Evolutionary conservation across 2,888 invertebrate genomes (phyloP), one percentile per base, ranked within the genome.

Genomic region (Gastrophysa polygoni): DNA sequence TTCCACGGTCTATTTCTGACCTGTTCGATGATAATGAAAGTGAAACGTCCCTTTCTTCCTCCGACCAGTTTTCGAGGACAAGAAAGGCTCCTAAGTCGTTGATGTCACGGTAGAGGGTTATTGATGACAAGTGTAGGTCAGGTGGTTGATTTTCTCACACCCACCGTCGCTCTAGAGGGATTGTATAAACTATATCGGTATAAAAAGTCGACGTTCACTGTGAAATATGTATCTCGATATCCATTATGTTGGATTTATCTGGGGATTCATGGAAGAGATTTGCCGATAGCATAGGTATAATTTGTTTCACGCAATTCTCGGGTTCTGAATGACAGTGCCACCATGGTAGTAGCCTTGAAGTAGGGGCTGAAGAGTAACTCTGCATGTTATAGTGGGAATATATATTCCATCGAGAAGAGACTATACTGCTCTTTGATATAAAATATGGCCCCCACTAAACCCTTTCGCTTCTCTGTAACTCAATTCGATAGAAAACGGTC

Each of bases 61-160:
- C 6, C 2, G 14, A 14, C 38, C 38, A n/a, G 14, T 14, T 38
- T 6, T 38, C 14, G 2, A 11, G 14, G 38, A 38, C 11, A 38
- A 38, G 38, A 38, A 38, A 38, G 38, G 72, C 70, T 72, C 70
- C 72, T 73, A 73, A 73, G 76, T 76, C 80, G 78, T 80, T 79
- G 76, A 80, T 78, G 80, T 80, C 80, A 78, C 74, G 75, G 76
- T 77, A 75, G 75, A 73, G 71, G 72, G 74, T 80, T 79, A 80
- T 80, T 80, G 79, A 80, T 80, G 80, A 79, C 77, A 79, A 78
- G 78, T 78, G 72, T 71, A 72, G 79, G 77, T 79, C 80, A 78
- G 77, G 73, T 75, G 72, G 70, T 60, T 68, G 63, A 69, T 66
- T 64, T 77, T 79, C 78, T 78, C 78, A 78, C 78, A 78, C 78